Percentiles rank a stretch among this genome's conserved stretches.
phyloP scores from a whole-genome alignment of 2,797 vertebrate species.

The Cyclopterus lumpus region DNA sequence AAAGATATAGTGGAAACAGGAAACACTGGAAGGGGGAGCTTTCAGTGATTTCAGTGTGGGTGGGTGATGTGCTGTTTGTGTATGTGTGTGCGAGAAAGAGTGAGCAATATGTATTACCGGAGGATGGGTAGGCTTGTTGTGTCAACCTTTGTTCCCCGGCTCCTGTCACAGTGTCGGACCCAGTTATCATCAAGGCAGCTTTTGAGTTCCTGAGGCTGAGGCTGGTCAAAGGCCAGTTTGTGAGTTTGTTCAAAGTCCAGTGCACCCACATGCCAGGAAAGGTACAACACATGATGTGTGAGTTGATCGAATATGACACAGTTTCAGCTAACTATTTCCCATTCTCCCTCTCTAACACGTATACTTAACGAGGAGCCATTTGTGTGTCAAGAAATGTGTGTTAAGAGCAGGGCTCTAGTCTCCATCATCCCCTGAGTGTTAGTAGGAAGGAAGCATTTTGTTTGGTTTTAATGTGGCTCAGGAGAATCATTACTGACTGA shows the following conservation, averaged over 20 bases:
- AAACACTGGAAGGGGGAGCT: conserved; percentile 36
- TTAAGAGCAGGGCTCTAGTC: conserved; percentile 24
- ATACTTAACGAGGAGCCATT: conserved; percentile 29
- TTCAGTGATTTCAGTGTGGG: conserved; percentile 38
- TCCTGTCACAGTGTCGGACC: conserved; percentile 64
- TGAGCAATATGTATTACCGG: conserved; percentile 48
- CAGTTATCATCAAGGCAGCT: conserved; percentile 64
- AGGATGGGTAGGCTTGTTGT: conserved; percentile 50
- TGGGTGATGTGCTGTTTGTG: conserved; percentile 50
- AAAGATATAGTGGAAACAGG: conserved; percentile 61
- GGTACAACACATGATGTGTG: conserved; percentile 27
- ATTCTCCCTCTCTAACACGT: background rate
- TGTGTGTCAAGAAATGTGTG: conserved; percentile 7
- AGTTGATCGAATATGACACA: conserved; percentile 50
- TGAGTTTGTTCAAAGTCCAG: conserved; percentile 56
- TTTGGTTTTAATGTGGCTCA: conserved; percentile 34
- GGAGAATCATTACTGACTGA: conserved; percentile 22
- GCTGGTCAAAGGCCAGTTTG: conserved; percentile 57
- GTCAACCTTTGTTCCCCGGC: conserved; percentile 55
- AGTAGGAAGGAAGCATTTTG: conserved; percentile 18
- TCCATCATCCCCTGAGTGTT: conserved; percentile 13
- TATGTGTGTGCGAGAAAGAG: conserved; percentile 35
- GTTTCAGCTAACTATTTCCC: conserved; percentile 17
- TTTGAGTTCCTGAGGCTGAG: conserved; percentile 51
- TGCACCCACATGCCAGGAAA: conserved; percentile 16